A percentile compares a stretch with the other conserved stretches of the same genome.
Evolutionary conservation across 2,888 invertebrate genomes (phyloP).

Genomic region (Mythimna ferrago): DNA sequence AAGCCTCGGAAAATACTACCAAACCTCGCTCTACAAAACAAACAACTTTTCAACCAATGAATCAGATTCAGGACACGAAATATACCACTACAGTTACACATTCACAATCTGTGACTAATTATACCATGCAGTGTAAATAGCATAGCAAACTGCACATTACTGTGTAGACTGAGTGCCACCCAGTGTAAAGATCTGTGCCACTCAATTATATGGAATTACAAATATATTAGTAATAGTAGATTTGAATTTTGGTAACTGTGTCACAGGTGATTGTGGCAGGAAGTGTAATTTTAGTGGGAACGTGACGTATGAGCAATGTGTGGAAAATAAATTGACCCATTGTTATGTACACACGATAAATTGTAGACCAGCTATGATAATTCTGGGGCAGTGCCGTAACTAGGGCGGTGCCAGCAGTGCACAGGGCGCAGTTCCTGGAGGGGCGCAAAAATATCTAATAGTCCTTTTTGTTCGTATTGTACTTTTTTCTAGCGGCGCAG

Average conservation of each 20-base stretch:
- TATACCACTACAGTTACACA: conserved; percentile 45
- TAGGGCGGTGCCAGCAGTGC: too few relatives aligned
- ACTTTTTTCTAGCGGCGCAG: too few relatives aligned
- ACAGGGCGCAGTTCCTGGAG: too few relatives aligned
- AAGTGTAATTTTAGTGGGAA: conserved; percentile 39
- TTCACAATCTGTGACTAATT: conserved; percentile 56
- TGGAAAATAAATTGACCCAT: conserved; percentile 47
- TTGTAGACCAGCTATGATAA: neutral
- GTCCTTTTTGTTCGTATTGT: too few relatives aligned
- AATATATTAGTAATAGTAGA: conserved; percentile 57
- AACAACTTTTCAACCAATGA: conserved; percentile 58
- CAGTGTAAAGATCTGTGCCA: conserved; percentile 53
- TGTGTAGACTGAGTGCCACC: conserved; percentile 56
- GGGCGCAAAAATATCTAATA: too few relatives aligned
- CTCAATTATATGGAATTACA: conserved; percentile 60
- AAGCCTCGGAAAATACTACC: conserved; percentile 17
- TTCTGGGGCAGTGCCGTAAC: too few relatives aligned
- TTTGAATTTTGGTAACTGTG: conserved; percentile 49
- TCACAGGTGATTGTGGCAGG: conserved; percentile 35
- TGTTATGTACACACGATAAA: conserved; percentile 5
- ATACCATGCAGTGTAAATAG: conserved; percentile 45
- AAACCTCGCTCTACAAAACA: conserved; percentile 55
- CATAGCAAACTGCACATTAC: conserved; percentile 36
- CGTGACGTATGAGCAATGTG: conserved; percentile 22
- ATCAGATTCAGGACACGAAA: conserved; percentile 64